Base-by-base conservation (phyloP, 2,797 vertebrate species). In the Lutra lutra region DNA sequence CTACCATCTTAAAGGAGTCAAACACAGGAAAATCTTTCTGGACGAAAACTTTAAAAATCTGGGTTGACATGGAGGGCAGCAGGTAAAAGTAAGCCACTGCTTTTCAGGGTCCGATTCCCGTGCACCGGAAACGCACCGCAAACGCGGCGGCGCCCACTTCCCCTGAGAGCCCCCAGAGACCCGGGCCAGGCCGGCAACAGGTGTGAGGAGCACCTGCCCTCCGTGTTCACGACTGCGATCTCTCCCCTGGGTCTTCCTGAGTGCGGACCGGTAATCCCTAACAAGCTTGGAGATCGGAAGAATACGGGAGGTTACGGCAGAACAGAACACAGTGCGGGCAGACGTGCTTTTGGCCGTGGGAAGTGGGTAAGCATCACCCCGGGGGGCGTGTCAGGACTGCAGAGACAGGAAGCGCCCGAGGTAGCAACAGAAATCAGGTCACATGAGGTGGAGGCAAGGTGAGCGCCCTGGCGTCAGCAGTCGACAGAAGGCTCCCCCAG, bases 41-140 rank as follows among this genome's bases (percentile, higher is more conserved):
- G 78, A 72, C 78, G 86, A 86, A 89, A 96, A 72, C 29, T 58
- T 56, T n/a, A 54, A 95, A 85, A 88, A 91, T 90, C 2, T 58
- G 70, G 83, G 75, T 58, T 92, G 56, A 38, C 68, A 27, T 1
- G 46, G 38, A 93, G 38, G 73, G 89, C n/a, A 86, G 73, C 12
- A 58, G 78, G 48, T 60, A 29, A 86, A 75, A 58, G 40, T 21
- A 46, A 7, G 5, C 20, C 5, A 1, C 11, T 21, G 2, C 64
- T 89, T 72, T 68, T 38, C 70, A 56, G 90, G n/a, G 38, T 79
- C 56, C 79, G 12, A 48, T 12, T 91, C 75, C 64, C 32, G 23
- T 9, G 32, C 13, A 58, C 7, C 56, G 43, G 70, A 78, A 85
- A 85, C 9, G 25, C 64, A 60, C 60, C n/a, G 18, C 35, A 14